Base-by-base conservation (phyloP, 2,797 vertebrate genomes). In the Chelon auratus region DNA sequence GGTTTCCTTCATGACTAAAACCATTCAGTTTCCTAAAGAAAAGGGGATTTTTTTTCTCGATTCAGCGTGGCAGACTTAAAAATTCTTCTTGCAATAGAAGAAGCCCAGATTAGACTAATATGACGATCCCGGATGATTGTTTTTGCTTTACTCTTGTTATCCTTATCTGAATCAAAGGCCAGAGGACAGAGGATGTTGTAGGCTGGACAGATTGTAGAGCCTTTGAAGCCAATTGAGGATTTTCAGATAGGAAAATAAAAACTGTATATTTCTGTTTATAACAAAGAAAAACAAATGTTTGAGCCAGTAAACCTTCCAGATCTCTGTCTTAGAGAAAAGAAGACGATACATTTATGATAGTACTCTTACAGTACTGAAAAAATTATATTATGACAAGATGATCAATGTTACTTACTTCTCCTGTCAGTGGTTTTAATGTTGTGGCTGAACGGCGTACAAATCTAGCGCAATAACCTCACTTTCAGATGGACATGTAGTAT, bases 11-110 rank as follows among this genome's bases (percentile, higher is more conserved):
- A 78, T 95, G 95, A 84, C 86, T 92, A 53, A 95, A 94, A 77
- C 89, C 84, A 66, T 97, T 95, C 60, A 98, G 93, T 76, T 95
- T 95, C 90, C 97, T 99, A 57, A 57, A 80, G 80, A 59, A 26
- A 58, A 5, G 7, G 17, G 2, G 2, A n/a, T 40, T 20, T 8
- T 11, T 30, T 39, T 36, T 14, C 47, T 54, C 17, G 24, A 0
- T 18, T 43, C 14, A 9, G 36, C 3, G 9, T 9, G 9, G 17
- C 17, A 9, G n/a, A 48, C n/a, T 48, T 20, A 8, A 39, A 68
- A 56, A 48, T 14, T 22, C 11, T n/a, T 20, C 12, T 51, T 51
- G 7, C 9, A 26, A 24, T 39, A 2, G 6, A 45, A 45, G 15
- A 8, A 45, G n/a, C 3, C 45, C n/a, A n/a, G 9, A n/a, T 48